Percentiles rank a stretch among this genome's conserved stretches.
Evolutionary conservation across 1,140 invertebrate species (phyloP).

Genomic region (Neocloeon triangulifer): DNA sequence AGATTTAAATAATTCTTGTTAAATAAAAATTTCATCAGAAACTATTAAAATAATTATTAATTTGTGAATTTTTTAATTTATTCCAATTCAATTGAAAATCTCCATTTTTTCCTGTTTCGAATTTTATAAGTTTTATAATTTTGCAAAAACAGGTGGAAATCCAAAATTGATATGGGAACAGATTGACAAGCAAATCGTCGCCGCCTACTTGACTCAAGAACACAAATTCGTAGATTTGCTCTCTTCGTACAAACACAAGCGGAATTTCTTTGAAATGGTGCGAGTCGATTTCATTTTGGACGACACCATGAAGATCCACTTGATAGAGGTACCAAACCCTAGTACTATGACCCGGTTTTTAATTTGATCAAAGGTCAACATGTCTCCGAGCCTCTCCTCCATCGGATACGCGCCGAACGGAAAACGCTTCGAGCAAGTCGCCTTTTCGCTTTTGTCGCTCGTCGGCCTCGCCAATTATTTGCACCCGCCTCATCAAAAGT

Average conservation of each 20-base stretch:
- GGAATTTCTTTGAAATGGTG: constrained; percentile 86
- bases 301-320: constrained; percentile 61
- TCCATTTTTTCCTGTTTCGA: too few relatives aligned
- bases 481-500: too few relatives aligned
- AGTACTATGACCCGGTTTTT: constrained; percentile 6
- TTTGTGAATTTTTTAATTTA: too few relatives aligned
- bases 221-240: constrained; percentile 18
- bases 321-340: constrained; percentile 50
- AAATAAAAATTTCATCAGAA: too few relatives aligned
- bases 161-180: constrained; percentile 56
- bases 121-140: too few relatives aligned
- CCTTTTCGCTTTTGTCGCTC: constrained; percentile 64
- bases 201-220: constrained; percentile 55
- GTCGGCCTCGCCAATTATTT: too few relatives aligned
- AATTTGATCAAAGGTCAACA: constrained; percentile 74
- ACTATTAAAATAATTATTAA: too few relatives aligned
- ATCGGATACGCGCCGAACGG: constrained; percentile 74
- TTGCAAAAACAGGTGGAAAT: constrained; percentile 32
- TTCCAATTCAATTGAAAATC: too few relatives aligned
- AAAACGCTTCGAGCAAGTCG: constrained; percentile 75
- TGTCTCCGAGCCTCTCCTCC: constrained; percentile 92
- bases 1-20: too few relatives aligned
- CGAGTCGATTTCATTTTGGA: constrained; percentile 86
- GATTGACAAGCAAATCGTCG: too few relatives aligned
- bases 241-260: constrained; percentile 23